Base-by-base conservation (phyloP, 2,113 vertebrate genomes). In the Cavia aperea region DNA sequence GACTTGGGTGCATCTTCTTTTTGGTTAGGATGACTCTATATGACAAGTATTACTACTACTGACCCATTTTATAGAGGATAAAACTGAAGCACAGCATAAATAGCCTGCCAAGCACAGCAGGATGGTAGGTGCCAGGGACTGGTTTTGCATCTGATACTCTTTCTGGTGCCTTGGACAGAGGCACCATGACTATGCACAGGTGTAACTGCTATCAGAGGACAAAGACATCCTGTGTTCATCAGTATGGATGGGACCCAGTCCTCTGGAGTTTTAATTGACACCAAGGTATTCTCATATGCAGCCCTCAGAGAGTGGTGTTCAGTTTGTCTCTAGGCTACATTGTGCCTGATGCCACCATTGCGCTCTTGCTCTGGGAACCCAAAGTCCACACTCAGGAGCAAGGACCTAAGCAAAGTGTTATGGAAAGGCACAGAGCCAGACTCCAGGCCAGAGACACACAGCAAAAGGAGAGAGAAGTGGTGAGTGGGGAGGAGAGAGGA, bases 1-100 rank as follows among this genome's bases (percentile, higher is more conserved):
- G 62, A 60, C 91, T 73, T 66, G n/a, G 21, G 68, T 9, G 29
- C 23, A 54, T 43, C 12, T 31, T 29, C 8, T 31, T 68, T 70
- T 68, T 77, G 77, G 72, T 51, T 68, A 54, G 62, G 18, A 46
- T 24, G 43, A 49, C 5, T 7, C 26, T 46, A 14, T 58, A 31
- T 65, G 21, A 79, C 31, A 72, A 36, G 39, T 1, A 18, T 23
- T n/a, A 87, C 43, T 39, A 4, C 43, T 49, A 23, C 36, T 11
- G 77, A 26, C 63, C 70, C 81, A 51, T 81, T 92, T 89, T 60
- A 88, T 6, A 92, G 89, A 85, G 49, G 49, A 81, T n/a, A 62
- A 89, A 46, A 92, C 29, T 1, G 46, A 93, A 79, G 29, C n/a
- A 31, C 46, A 54, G 8, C 9, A 91, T 2, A 39, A 31, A 58